Conservation (phyloP, 2,888 invertebrate species). For the Bursaphelenchus okinawaensis region DNA sequence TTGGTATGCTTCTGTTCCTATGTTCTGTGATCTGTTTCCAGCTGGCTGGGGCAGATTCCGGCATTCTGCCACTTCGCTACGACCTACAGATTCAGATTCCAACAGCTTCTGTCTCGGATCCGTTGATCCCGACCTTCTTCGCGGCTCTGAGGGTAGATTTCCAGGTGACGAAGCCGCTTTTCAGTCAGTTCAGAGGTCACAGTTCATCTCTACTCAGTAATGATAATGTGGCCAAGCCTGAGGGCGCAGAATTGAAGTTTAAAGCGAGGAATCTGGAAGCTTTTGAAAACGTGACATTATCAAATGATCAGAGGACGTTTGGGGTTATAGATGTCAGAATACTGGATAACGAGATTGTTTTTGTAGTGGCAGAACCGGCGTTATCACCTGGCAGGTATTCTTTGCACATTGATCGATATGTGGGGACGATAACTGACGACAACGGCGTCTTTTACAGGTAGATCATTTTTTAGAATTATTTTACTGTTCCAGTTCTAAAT, state of each 20-base stretch:
- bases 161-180: slow-evolving; percentile 22
- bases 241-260: slow-evolving; percentile 26
- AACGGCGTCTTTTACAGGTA: slow-evolving; percentile 28
- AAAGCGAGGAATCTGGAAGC: slow-evolving; percentile 17
- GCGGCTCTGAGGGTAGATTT: slow-evolving; percentile 30
- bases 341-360: slow-evolving; percentile 17
- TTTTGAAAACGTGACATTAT: slow-evolving; percentile 31
- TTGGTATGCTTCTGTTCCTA: background rate
- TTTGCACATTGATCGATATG: slow-evolving; percentile 31
- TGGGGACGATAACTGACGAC: slow-evolving; percentile 34
- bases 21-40: background rate
- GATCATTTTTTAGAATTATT: too few species aligned
- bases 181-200: slow-evolving; percentile 14
- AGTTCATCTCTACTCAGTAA: background rate
- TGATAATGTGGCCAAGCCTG: background rate
- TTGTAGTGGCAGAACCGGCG: slow-evolving; percentile 18
- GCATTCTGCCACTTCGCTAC: slow-evolving; percentile 25
- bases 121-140: slow-evolving; percentile 34
- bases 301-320: slow-evolving; percentile 17
- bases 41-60: slow-evolving; percentile 3
- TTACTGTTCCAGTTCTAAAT: too few species aligned
- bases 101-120: slow-evolving; percentile 29
- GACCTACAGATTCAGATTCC: slow-evolving; percentile 34
- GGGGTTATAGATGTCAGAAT: slow-evolving; percentile 15
- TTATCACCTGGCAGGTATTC: slow-evolving; percentile 27